These are phyloP conservation scores for Turdus rufiventris DNA, from an alignment of 2,113 vertebrate species.

Conservation along the genomic window DNA sequence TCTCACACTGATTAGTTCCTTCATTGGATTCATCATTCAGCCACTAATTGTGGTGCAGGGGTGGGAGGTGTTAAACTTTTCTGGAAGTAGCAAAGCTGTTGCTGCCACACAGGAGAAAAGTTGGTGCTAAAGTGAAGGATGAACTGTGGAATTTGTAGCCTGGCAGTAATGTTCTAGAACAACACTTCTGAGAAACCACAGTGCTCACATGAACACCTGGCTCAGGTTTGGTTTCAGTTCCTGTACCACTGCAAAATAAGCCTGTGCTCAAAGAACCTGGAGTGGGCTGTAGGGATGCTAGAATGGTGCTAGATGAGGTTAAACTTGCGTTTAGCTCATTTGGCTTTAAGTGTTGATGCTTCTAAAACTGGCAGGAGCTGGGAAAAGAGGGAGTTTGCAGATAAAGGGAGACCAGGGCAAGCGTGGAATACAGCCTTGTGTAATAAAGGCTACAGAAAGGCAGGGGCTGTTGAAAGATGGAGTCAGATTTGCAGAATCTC, in stretches of 20 bases:
- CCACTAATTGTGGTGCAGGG: neutral
- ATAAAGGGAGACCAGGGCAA: neutral
- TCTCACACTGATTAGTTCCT: neutral
- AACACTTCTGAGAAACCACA: neutral
- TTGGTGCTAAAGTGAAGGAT: neutral
- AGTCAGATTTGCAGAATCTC: neutral
- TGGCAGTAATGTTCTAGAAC: neutral
- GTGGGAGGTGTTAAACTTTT: neutral
- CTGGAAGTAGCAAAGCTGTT: neutral
- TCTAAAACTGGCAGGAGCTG: neutral
- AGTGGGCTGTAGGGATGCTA: neutral
- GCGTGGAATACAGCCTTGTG: neutral
- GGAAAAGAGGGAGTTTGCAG: neutral
- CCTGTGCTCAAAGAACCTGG: neutral
- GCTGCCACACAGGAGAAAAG: neutral
- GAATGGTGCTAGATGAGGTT: neutral
- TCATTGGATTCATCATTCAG: neutral
- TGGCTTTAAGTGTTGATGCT: neutral
- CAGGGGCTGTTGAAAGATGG: neutral
- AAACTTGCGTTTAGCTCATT: neutral
- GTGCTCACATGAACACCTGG: neutral
- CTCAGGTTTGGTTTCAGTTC: neutral
- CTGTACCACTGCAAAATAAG: neutral
- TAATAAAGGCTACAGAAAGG: neutral
- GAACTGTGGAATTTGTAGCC: neutral